Evolutionary conservation across 2,888 invertebrate genomes (phyloP), one percentile per base, ranked within the genome.

Genomic region (Dynastes tityus): DNA sequence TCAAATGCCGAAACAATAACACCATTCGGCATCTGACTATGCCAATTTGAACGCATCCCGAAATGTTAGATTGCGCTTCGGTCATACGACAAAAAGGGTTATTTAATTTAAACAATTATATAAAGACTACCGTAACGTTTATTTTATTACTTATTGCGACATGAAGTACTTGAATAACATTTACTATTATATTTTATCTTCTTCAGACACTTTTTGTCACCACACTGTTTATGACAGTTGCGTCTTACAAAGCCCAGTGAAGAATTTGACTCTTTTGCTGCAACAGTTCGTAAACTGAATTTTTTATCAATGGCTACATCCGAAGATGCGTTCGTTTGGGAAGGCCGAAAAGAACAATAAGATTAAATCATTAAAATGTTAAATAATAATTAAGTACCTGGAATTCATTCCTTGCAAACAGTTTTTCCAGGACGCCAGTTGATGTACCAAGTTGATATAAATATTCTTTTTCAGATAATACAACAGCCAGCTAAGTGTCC

Each of bases 391-490:
- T 16, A 67, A 29, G 22, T 78, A 78, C 37, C 51, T 76, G 70
- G 68, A 67, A 76, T 76, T 76, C n/a, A 67, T 75, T 75, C 55
- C 67, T 75, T 67, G 67, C 58, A 45, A 67, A 78, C 40, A 78
- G 68, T 40, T 67, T 74, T 58, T 61, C 76, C 51, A 78, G 70
- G n/a, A 76, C 63, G n/a, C 76, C 76, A 76, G 78, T 55, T 75
- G 70, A 58, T 61, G 63, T 76, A 51, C 63, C 76, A 78, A 78
- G 70, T 78, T 76, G 63, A 45, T 78, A 78, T 58, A 76, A 76
- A 61, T 78, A 22, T 68, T 76, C 78, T 76, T 68, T 76, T 70
- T 78, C 76, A 78, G 76, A 61, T 63, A 78, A 78, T 40, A 68
- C 40, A 22, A 71, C 6, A 55, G 55, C 27, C 22, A 71, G 55